Conservation (phyloP, 2,797 vertebrate genomes). For the Phrynocephalus vlangalii region DNA sequence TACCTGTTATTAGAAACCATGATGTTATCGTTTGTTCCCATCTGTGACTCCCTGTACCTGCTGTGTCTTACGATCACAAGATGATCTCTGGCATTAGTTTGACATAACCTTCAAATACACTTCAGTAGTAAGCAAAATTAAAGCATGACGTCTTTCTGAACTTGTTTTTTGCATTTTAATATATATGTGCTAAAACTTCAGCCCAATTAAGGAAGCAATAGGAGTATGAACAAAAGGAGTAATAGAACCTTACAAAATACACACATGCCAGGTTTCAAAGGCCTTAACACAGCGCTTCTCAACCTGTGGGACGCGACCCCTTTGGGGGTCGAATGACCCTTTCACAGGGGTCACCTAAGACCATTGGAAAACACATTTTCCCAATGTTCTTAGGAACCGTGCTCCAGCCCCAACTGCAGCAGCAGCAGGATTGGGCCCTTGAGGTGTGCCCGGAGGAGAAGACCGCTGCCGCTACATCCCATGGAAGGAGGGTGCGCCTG, state of each 20-base stretch:
- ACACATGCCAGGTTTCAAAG: neutral
- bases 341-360: no score
- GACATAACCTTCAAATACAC: constrained; percentile 35
- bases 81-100: constrained; percentile 19
- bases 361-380: no score
- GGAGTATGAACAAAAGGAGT: neutral
- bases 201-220: constrained; percentile 8
- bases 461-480: no score
- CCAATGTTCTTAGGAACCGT: no score
- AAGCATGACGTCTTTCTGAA: neutral
- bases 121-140: constrained; percentile 32
- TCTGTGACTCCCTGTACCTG: neutral
- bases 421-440: no score
- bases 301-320: no score
- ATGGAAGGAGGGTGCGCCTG: no score
- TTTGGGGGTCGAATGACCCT: no score
- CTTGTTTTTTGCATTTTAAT: neutral
- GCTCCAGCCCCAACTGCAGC: no score
- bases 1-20: neutral
- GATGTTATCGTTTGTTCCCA: constrained; percentile 38
- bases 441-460: no score
- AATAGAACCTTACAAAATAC: neutral
- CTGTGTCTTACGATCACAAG: neutral
- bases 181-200: constrained; percentile 6
- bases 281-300: neutral